Base-by-base conservation (phyloP, 1,140 invertebrate species). In the Drosophila triauraria region DNA sequence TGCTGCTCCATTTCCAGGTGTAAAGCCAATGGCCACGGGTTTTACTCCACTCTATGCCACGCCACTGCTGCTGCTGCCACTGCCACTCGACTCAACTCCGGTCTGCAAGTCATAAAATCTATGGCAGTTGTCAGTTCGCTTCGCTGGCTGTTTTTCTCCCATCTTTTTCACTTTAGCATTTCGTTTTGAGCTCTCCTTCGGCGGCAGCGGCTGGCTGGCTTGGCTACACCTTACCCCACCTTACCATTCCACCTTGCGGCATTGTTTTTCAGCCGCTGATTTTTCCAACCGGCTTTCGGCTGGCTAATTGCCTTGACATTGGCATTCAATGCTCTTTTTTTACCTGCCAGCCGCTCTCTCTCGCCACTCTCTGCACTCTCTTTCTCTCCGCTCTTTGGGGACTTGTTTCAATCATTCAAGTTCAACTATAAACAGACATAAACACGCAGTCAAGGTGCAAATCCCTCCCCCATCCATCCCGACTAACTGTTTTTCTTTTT, bases 231-330 rank as follows among this genome's bases (percentile, higher is more conserved):
- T 40, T 54, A 23, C 32, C 32, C 51, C 53, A 56, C 32, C 32
- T 32, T 35, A 56, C 53, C 53, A n/a, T 56, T 77, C 63, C 63
- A 78, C 75, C 64, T 78, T 79, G 68, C 74, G 85, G 72, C 75
- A 85, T 88, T 88, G 85, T 88, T 85, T 83, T 80, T 83, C 63
- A 62, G 62, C 60, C 60, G 77, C 78, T 88, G 78, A 84, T 78
- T 88, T 88, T 88, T 88, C 85, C 85, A 88, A 88, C 85, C 84
- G 84, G 84, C 84, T 87, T 88, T 90, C 78, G 77, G 60, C 61
- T 77, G 82, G 86, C 81, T 88, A 88, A 88, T 88, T 88, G 85
- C 86, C 86, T 88, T 88, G 85, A 88, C 85, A 88, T 88, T 88
- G 85, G 85, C 85, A 88, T 88, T 90, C 85, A 75, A 60, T 77